Percentiles rank a stretch among this genome's conserved stretches.
Conservation (phyloP, 2,888 invertebrate genomes). For the Mimas tiliae region DNA sequence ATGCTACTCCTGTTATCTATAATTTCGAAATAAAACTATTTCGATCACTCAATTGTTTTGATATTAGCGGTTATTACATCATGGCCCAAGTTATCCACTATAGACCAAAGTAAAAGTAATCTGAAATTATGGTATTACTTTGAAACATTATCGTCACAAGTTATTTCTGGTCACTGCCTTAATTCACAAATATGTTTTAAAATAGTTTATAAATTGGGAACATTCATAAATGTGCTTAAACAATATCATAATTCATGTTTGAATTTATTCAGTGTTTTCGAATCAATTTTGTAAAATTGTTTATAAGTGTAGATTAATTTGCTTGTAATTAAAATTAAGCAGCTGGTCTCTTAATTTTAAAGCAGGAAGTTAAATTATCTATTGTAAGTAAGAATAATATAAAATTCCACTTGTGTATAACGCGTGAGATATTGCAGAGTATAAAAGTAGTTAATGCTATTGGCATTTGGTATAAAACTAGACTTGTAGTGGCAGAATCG, state of each 20-base stretch:
- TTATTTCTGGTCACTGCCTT: neutral
- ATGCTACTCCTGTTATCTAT: no score
- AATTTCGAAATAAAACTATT: no score
- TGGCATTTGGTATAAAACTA: neutral
- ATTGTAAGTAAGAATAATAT: no score
- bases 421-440: neutral
- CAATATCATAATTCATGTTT: neutral
- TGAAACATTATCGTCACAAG: no score
- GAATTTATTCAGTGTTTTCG: neutral
- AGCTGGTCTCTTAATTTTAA: constrained; percentile 20
- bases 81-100: no score
- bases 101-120: no score
- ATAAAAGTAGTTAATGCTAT: neutral
- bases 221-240: neutral
- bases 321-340: constrained; percentile 8
- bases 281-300: neutral
- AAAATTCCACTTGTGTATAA: neutral
- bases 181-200: neutral
- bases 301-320: neutral
- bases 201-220: neutral
- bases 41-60: no score
- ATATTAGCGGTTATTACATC: no score
- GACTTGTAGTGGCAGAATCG: neutral
- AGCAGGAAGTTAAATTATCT: neutral
- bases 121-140: no score